Evolutionary conservation across 1,140 invertebrate species (phyloP).

Genomic region (Proales similis): DNA sequence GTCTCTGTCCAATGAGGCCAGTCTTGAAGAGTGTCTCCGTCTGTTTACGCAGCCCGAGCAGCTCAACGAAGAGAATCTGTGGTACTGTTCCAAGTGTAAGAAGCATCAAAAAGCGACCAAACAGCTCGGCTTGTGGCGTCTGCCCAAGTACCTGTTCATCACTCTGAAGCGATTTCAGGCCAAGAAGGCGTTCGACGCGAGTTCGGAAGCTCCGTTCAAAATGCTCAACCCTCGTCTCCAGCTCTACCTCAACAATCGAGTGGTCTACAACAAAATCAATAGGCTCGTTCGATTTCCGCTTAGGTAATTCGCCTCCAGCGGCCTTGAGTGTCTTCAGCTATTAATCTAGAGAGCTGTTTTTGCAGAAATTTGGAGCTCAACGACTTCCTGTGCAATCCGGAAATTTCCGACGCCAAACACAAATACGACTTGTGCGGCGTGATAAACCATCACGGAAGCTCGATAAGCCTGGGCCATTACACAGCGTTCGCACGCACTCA

Average conservation of each 20-base stretch:
- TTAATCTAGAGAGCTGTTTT: neutral
- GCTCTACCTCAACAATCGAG: slow-evolving; percentile 10
- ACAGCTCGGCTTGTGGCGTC: slow-evolving; percentile 52
- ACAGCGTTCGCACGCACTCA: slow-evolving; percentile 30
- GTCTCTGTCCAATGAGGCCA: slow-evolving; percentile 46
- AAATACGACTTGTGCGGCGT: slow-evolving; percentile 33
- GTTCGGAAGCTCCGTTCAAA: neutral
- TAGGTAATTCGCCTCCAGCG: neutral
- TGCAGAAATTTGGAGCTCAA: neutral
- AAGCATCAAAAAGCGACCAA: slow-evolving; percentile 54
- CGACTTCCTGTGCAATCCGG: neutral
- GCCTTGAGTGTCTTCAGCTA: neutral
- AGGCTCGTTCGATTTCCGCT: slow-evolving; percentile 8
- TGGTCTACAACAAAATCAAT: slow-evolving; percentile 31
- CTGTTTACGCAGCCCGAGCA: slow-evolving; percentile 58
- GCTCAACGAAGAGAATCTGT: slow-evolving; percentile 56
- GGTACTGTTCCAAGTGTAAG: slow-evolving; percentile 54
- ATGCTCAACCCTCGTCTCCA: slow-evolving; percentile 21
- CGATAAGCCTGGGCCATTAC: slow-evolving; percentile 19
- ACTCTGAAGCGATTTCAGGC: slow-evolving; percentile 56
- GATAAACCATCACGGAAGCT: slow-evolving; percentile 23
- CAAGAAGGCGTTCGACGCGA: slow-evolving; percentile 41
- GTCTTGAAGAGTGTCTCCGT: slow-evolving; percentile 55
- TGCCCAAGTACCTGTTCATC: slow-evolving; percentile 54
- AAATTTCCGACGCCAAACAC: neutral